Evolutionary conservation across 2,888 invertebrate species (phyloP), one percentile per base, ranked within the genome.

Genomic region (Orchesella flavescens): DNA sequence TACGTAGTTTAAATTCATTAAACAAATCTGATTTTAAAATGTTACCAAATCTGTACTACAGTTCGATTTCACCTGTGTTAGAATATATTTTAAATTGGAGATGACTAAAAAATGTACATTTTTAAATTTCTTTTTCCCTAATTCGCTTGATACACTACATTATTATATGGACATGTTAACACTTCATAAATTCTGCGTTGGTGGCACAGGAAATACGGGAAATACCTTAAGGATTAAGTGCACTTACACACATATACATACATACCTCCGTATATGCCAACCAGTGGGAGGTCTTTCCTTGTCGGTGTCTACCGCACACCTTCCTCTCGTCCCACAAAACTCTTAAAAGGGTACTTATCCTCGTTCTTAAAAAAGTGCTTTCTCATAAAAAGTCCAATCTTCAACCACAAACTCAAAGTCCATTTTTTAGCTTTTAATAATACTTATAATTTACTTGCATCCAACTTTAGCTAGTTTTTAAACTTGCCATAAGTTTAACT

Each of bases 221-320:
- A 34, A 83, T 83, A 75, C 83, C 83, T 83, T 65, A 83, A 75
- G 76, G 83, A 72, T 83, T 83, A 83, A 83, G 83, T 76, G 72
- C 72, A 65, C 83, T 83, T 75, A 75, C 34, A 74, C 63, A 76
- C 66, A 83, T 83, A 83, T 83, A 2, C 34, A 34, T 7, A 34
- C 34, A 34, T 34, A 34, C 34, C 34, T 82, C 61, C 82, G 71
- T 83, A 72, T 83, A 76, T 83, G 76, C 83, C 71, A 21, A 61
- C 76, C 76, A 83, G 83, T 83, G 83, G 83, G 83, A 72, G 83
- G 83, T 83, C 83, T 68, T 53, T 65, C 72, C 71, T 83, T 83
- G 76, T 83, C 83, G 83, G 83, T 83, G 24, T 66, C 68, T 53
- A 75, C 75, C 81, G 75, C 81, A 82, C 80, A 73, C 75, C 73